Evolutionary conservation across 2,797 vertebrate genomes (phyloP), one percentile per base, ranked within the genome.

Genomic region (Sebastiscus albofasciatus): DNA sequence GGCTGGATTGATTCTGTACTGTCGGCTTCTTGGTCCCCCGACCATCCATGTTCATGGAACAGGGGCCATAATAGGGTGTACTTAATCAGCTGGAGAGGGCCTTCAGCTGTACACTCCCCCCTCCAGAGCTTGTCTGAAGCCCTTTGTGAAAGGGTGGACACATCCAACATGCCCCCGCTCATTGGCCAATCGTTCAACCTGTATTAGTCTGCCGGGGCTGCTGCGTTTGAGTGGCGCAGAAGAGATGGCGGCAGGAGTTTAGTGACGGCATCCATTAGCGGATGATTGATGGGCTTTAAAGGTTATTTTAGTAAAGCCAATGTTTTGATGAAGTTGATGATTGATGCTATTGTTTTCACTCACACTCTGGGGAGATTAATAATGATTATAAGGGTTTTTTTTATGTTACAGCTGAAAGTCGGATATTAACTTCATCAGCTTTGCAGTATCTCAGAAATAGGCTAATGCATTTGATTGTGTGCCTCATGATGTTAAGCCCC

Each of bases 21-120:
- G 80, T 87, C 79, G 68, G 39, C 59, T 55, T 78, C 68, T 66
- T 72, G 55, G 79, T 77, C 79, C 49, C 78, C 73, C 61, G 73
- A 83, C 73, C 67, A 52, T 75, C 62, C 79, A 54, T 26, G 58
- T 75, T 77, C 49, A 54, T 77, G 49, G 72, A 83, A 71, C 27
- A 13, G 70, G 79, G 78, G 84, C 67, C 75, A 55, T 89, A 87
- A 90, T 85, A 77, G 62, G 46, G 67, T 88, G 60, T 79, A 91
- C 72, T 92, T 92, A 91, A 93, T 95, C 88, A 93, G 82, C 79
- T 81, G 90, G 78, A 88, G 86, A 92, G 85, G 81, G 77, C 80
- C 81, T 84, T 89, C 79, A 87, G 71, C 81, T 73, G 67, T 58
- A 49, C 68, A 39, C 80, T 36, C 58, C 58, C 27, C 75, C 71